Base-by-base conservation (phyloP, 53 echinoderm and acorn worm genomes). In the Luidia sarsii region DNA sequence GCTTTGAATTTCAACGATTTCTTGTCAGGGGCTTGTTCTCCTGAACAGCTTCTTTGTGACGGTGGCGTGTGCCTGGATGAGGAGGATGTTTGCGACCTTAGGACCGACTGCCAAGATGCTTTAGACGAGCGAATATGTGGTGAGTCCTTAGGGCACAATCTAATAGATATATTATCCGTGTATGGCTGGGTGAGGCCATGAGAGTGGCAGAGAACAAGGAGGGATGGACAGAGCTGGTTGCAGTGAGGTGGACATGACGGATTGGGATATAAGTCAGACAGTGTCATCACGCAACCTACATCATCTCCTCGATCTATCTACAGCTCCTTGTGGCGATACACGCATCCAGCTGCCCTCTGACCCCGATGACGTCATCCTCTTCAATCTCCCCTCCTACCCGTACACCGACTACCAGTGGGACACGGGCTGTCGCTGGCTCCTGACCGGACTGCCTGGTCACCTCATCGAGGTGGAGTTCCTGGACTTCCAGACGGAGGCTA, bases 111-210 rank as follows among this genome's bases (percentile, higher is more conserved):
- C 50, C 29, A 29, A 2, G 51, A 62, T 52, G 31, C 43, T 2
- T 36, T 71, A 24, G 84, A 84, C 28, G 84, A 84, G 73, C 64
- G 73, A 52, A 52, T 63, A 29, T 84, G 84, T 64, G 84, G 84
- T 84, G 64, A 72, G 50, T 59, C n/a, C n/a, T n/a, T n/a, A n/a
- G n/a, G n/a, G n/a, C n/a, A n/a, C n/a, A n/a, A n/a, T n/a, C n/a
- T n/a, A n/a, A n/a, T n/a, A n/a, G n/a, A n/a, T n/a, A n/a, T n/a
- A n/a, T n/a, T n/a, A n/a, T n/a, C n/a, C n/a, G n/a, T n/a, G n/a
- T n/a, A n/a, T n/a, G n/a, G n/a, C n/a, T n/a, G n/a, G n/a, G n/a
- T n/a, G n/a, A n/a, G n/a, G n/a, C n/a, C n/a, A n/a, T n/a, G n/a
- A n/a, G n/a, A n/a, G n/a, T n/a, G n/a, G n/a, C n/a, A n/a, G n/a